Evolutionary conservation across 2,888 invertebrate species (phyloP), one percentile per base, ranked within the genome.

Genomic region (Phlogophora meticulosa): DNA sequence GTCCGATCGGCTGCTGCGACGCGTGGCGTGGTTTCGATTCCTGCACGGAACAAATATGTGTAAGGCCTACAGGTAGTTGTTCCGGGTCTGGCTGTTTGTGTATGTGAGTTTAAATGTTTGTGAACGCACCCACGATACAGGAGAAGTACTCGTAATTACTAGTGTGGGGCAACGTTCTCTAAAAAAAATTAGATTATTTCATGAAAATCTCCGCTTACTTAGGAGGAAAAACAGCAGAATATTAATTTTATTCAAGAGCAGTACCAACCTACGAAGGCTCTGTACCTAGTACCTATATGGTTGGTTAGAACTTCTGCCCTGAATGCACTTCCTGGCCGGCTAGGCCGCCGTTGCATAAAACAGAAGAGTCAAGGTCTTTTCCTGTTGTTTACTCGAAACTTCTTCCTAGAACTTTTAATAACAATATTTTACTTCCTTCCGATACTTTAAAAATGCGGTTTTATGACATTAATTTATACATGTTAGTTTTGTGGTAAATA

Each of bases 311-410:
- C 64, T 48, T 65, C 61, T 61, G 60, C 45, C 36, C 65, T 69
- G 49, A 48, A 59, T 78, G 80, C 72, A 75, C 63, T 80, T 80
- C 80, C 80, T 70, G 9, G 24, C 53, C 55, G 28, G 40, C 63
- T 72, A 72, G 75, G 66, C 57, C 79, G 20, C 42, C n/a, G n/a
- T 17, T 63, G 58, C 57, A 68, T 68, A 68, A 68, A 74, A 76
- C 53, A 75, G 60, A 78, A 56, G 63, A 59, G 10, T 56, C 80
- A 80, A 80, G 80, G 80, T 61, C 10, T 65, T 78, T 80, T 78
- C 80, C 80, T 80, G 77, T 77, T 77, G 45, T 46, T 51, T 9
- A 74, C 49, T 73, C 22, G 15, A 77, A 77, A 58, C 43, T 60
- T 59, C 55, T 75, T 78, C 69, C 68, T 79, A 52, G 15, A 65